Evolutionary conservation across 2,113 vertebrate genomes (phyloP), one percentile per base, ranked within the genome.

Genomic region (Rana temporaria): DNA sequence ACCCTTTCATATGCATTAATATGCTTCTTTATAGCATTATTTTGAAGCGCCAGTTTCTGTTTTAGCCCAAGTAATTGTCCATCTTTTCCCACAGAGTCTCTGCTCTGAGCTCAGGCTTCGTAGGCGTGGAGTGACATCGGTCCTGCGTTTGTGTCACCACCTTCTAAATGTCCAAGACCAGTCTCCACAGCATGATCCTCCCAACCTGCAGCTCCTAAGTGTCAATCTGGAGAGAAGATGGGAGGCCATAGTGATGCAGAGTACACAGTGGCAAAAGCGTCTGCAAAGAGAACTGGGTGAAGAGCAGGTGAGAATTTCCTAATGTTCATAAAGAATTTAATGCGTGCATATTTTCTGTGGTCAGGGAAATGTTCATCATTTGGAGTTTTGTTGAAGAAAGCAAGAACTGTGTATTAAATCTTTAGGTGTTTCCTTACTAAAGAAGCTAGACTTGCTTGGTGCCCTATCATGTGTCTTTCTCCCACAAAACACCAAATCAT

Each of bases 171-270:
- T 95, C 74, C 94, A 95, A 59, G 94, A 96, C 53, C 95, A 98
- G 89, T 93, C 96, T 79, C 63, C 63, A 42, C 71, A 83, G 17
- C 71, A 83, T 18, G 81, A 83, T 24, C 20, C 72, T 26, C 81
- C 81, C 17, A 83, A 56, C 63, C 95, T 99, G 91, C 96, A 97
- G 91, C 57, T 99, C 89, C 93, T 99, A 79, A 96, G 95, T 0
- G 95, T 99, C 80, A 99, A 99, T 90, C 96, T 99, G 22, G 97
- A 98, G 90, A 94, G 98, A 79, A 91, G 98, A 82, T 99, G 98
- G 97, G 98, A 99, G 91, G 98, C 98, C 79, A 98, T 99, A 80
- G 95, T 99, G 88, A 98, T 99, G 97, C 98, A 99, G 91, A 93
- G 95, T 42, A 95, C 99, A 87, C 98, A 99, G 89, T 99, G 98